Evolutionary conservation across 2,888 invertebrate species (phyloP), one percentile per base, ranked within the genome.

Genomic region (Anthrax anthrax): DNA sequence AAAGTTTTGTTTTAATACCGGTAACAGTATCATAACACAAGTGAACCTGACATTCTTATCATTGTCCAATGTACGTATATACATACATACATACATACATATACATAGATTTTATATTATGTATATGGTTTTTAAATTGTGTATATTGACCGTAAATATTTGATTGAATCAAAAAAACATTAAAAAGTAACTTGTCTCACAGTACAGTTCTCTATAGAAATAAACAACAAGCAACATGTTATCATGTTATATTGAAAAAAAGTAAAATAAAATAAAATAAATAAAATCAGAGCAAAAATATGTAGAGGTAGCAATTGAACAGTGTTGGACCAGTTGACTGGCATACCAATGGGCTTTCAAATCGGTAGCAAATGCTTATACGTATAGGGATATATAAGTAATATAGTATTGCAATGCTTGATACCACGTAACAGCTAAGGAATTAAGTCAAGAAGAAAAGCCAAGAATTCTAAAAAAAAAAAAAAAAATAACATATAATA

Each of bases 201-300:
- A 16, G 36, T 14, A 16, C n/a, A n/a, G n/a, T n/a, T n/a, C n/a
- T n/a, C n/a, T n/a, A n/a, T n/a, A n/a, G n/a, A n/a, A n/a, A n/a
- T n/a, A n/a, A n/a, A n/a, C n/a, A n/a, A n/a, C n/a, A n/a, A n/a
- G n/a, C n/a, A n/a, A n/a, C n/a, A n/a, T n/a, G n/a, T n/a, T n/a
- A n/a, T n/a, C n/a, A n/a, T n/a, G n/a, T n/a, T n/a, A n/a, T n/a
- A n/a, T n/a, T n/a, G n/a, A n/a, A n/a, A 14, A 36, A 16, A 23
- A 23, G 4, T 6, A 23, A 23, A 23, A 23, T 23, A 23, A 23
- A 23, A 23, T 6, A 23, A 23, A 23, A 23, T 23, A 45, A 40
- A 46, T 42, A 41, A 46, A 46, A 46, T 46, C 46, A 46, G 46
- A 46, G 46, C 46, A 32, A 32, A 32, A 32, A 32, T 32, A 32